Base-by-base conservation (phyloP, 2,113 vertebrate species). In the Chauna torquata region DNA sequence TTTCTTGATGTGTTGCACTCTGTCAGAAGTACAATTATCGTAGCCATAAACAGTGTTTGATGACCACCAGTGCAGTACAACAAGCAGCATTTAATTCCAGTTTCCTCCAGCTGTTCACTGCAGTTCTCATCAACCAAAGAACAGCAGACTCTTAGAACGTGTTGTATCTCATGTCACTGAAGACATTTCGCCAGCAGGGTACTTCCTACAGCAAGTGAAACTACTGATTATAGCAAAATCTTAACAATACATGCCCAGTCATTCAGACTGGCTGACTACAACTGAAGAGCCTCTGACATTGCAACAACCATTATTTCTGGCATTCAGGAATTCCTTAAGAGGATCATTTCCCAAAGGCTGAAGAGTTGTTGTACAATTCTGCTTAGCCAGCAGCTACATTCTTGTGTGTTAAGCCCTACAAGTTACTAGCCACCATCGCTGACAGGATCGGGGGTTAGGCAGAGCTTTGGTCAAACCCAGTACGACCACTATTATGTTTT, bases 161-260 rank as follows among this genome's bases (percentile, higher is more conserved):
- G 23, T 10, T 40, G 32, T 34, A 30, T 11, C 54, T 71, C 8
- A 0, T 3, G 16, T 3, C 8, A 3, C 80, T 58, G 16, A 8
- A 83, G 62, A 15, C 8, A 10, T 38, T 75, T 45, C 3, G 6
- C 34, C 28, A 79, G 55, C 16, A 4, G 20, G 28, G 22, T 30
- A 3, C 61, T 54, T 64, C 42, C n/a, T 25, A 11, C 49, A 75
- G 44, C 5, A 86, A 32, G 9, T 68, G 72, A 75, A 34, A 59
- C 50, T 28, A 3, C 28, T 34, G 18, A 13, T 38, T 2, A 6
- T 5, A 65, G 68, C 25, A n/a, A n/a, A 65, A 32, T 2, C 15
- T 20, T 50, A 59, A 6, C 12, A 9, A 8, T 0, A 10, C n/a
- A 1, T 2, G 5, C 32, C 27, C 45, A 28, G 40, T 9, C 13